Base-by-base conservation (phyloP, 2,797 vertebrate genomes). In the Melanotaenia boesemani region DNA sequence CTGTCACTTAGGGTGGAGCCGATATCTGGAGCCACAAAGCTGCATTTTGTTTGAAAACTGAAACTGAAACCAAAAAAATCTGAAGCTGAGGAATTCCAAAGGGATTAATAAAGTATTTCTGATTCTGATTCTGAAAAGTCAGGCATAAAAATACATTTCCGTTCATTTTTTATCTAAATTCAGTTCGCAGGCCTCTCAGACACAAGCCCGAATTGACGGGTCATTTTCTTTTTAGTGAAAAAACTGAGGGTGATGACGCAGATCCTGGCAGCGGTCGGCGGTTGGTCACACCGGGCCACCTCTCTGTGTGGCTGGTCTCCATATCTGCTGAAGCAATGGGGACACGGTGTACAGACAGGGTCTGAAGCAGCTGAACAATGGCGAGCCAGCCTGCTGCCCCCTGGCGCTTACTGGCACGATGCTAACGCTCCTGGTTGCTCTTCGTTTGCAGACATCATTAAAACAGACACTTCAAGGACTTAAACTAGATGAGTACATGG, bases 341-440 rank as follows among this genome's bases (percentile, higher is more conserved):
- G 86, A 91, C 88, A 88, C 70, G 6, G 73, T 85, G 89, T 91
- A 82, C 90, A 89, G 85, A 88, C 84, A 58, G 81, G 32, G 63
- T 74, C 70, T 72, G 20, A 55, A 74, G 85, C 74, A 85, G 81
- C 70, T 5, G n/a, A 89, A 93, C 88, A 92, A 92, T 90, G 75
- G 79, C 84, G 76, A 77, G 66, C 66, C 34, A 76, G 79, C 63
- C 82, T 74, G 71, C 77, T 80, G 77, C 72, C 61, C 28, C 63
- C 67, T 63, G 54, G 22, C 71, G 82, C 74, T 81, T 50, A 80
- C 67, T 24, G 54, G 61, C 77, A 56, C 74, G 74, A 79, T 74
- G 32, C 72, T 67, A 30, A 70, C 74, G 85, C 82, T 89, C 80
- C 55, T 41, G 12, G 13, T 41, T 39, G 10, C 48, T 50, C 70